These are phyloP conservation scores for Cinara cedri DNA, from an alignment of 2,888 invertebrate species.

Conservation along the genomic window DNA sequence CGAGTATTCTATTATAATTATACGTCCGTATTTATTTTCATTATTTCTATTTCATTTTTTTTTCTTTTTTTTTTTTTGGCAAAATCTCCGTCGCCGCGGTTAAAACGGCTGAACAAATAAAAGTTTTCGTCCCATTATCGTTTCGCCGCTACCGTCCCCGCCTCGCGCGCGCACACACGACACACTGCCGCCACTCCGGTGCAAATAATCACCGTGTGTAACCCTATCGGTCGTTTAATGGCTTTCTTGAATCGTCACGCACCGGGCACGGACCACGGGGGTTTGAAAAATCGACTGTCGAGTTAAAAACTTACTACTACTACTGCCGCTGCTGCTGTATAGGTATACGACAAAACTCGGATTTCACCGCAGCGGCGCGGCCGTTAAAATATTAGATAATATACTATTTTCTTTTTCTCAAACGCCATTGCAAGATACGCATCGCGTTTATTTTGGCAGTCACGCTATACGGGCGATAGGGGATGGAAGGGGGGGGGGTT, in stretches of 20 bases:
- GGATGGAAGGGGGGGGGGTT: no score
- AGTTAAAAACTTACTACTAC: constrained; percentile 24
- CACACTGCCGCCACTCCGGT: no score
- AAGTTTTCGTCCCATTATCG: constrained; percentile 32
- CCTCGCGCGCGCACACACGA: no score
- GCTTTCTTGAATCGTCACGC: constrained; percentile 50
- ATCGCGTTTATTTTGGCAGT: not conserved
- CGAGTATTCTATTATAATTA: not conserved
- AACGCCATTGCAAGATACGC: no score
- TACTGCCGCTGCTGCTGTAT: no score
- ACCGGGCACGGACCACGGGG: constrained; percentile 8
- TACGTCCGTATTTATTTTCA: not conserved
- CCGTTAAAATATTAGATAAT: no score
- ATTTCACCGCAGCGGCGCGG: constrained; percentile 21
- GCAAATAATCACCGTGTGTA: constrained; percentile 53
- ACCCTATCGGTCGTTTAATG: constrained; percentile 53
- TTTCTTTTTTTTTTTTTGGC: constrained; percentile 1
- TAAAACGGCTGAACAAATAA: constrained; percentile 46
- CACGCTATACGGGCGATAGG: no score
- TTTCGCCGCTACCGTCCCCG: constrained; percentile 12
- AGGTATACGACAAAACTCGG: constrained; percentile 14
- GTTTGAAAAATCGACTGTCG: constrained; percentile 40
- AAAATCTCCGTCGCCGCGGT: constrained; percentile 27
- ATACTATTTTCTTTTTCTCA: constrained; percentile 14
- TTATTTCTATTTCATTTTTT: not conserved